Evolutionary conservation across 2,888 invertebrate species (phyloP).

Genomic region (Dione vanillae): DNA sequence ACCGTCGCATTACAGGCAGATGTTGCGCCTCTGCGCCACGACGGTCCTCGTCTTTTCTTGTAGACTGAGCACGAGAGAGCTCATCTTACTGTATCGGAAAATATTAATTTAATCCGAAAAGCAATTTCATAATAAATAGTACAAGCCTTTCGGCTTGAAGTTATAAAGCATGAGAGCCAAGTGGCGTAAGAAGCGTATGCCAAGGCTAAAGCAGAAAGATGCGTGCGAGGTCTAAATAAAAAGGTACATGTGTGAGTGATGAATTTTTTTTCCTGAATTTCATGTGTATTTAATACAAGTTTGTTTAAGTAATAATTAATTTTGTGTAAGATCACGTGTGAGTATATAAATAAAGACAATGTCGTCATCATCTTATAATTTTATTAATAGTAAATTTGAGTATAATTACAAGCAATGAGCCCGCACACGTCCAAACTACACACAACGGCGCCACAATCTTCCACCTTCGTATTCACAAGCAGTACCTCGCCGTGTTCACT

Average conservation of each 20-base stretch:
- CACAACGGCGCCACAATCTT: not conserved
- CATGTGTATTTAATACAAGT: constrained; percentile 77
- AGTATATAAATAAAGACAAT: too few relatives aligned
- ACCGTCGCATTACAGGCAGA: too few relatives aligned
- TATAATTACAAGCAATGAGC: too few relatives aligned
- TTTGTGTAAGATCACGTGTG: too few relatives aligned
- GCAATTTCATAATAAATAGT: constrained; percentile 18
- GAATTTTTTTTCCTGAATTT: constrained; percentile 50
- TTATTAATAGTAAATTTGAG: too few relatives aligned
- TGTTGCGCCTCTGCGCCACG: too few relatives aligned
- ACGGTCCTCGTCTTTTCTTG: constrained; percentile 48
- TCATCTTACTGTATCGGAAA: constrained; percentile 46
- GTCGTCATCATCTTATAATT: too few relatives aligned
- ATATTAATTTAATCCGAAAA: constrained; percentile 46
- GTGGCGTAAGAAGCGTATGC: constrained; percentile 99
- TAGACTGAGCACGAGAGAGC: constrained; percentile 46
- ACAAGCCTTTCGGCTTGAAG: constrained; percentile 41
- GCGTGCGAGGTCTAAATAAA: constrained; percentile 98
- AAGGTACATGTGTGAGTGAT: constrained; percentile 68
- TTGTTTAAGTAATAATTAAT: too few relatives aligned
- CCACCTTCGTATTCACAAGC: not conserved
- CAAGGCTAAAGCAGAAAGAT: constrained; percentile 99
- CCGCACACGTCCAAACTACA: too few relatives aligned
- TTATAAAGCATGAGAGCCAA: constrained; percentile 73
- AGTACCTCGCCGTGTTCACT: too few relatives aligned